A percentile compares a stretch with the other conserved stretches of the same genome.
Evolutionary conservation across 35 echinoderm and acorn worm genomes (phyloP).

Genomic region (Stichopus chloronotus): DNA sequence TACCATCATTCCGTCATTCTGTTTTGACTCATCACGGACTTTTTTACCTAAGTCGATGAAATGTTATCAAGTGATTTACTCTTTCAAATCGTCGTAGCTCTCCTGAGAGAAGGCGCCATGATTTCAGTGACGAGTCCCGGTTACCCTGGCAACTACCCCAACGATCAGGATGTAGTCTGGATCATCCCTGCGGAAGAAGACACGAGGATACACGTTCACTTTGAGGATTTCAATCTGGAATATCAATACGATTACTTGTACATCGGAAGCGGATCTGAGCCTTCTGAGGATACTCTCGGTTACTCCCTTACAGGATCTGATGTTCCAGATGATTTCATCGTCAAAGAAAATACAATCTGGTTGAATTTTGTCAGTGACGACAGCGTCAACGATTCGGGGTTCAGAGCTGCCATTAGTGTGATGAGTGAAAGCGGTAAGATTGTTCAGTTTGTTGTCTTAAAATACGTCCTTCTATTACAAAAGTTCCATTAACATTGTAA

Average conservation of each 20-base stretch:
- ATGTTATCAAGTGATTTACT: no score
- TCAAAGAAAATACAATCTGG: background rate
- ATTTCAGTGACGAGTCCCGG: background rate
- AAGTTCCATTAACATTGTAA: no score
- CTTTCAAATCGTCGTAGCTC: background rate
- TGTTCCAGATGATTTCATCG: slow-evolving; percentile 11
- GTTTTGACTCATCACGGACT: no score
- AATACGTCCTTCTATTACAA: no score
- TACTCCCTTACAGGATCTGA: background rate
- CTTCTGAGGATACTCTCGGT: background rate
- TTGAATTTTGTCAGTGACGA: background rate
- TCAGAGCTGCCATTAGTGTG: background rate
- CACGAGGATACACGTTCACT: slow-evolving; percentile 1
- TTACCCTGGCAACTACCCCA: slow-evolving; percentile 41
- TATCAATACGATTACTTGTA: slow-evolving; percentile 11
- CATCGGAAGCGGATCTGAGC: background rate
- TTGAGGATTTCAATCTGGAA: slow-evolving; percentile 25
- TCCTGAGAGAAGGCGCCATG: background rate
- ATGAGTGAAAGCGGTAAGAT: slow-evolving; percentile 2
- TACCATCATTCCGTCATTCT: no score
- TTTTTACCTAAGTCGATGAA: no score
- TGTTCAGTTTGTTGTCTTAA: no score
- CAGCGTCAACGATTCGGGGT: background rate
- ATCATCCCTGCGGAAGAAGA: background rate
- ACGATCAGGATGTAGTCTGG: slow-evolving; percentile 1